Percentiles rank a stretch among this genome's conserved stretches.
Conservation (phyloP, 2,797 vertebrate species). For the Heliangelus exortis region DNA sequence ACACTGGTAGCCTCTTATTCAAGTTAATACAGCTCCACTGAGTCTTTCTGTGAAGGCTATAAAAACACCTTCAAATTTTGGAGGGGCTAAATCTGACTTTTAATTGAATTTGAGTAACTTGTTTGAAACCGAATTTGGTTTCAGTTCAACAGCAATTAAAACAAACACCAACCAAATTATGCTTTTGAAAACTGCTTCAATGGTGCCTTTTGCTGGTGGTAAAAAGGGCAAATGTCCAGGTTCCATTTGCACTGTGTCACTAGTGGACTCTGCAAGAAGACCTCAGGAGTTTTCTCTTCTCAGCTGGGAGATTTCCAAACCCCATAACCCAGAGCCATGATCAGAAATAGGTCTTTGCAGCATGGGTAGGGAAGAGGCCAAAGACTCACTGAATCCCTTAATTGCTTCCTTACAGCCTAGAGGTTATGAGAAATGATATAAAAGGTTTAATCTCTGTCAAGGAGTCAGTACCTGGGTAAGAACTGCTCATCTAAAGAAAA, state of each 20-base stretch:
- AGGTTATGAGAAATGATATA: background rate
- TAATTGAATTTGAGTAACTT: background rate
- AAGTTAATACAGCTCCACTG: background rate
- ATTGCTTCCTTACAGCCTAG: background rate
- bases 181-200: background rate
- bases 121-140: background rate
- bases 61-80: background rate
- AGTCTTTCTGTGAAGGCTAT: background rate
- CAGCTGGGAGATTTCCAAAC: background rate
- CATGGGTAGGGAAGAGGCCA: background rate
- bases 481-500: background rate
- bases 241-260: background rate
- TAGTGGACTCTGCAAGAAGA: background rate
- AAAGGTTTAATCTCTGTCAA: background rate
- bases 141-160: background rate
- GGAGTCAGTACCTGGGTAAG: background rate
- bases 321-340: rapidly evolving
- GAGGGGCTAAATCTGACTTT: background rate
- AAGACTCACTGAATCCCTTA: background rate
- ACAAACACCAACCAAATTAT: background rate
- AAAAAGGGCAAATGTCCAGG: background rate
- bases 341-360: background rate
- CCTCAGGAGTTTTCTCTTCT: background rate
- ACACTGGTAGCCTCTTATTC: background rate
- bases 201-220: background rate